These are phyloP conservation scores for Leptodactylus fuscus DNA, from an alignment of 2,113 vertebrate genomes.

Conservation along the genomic window DNA sequence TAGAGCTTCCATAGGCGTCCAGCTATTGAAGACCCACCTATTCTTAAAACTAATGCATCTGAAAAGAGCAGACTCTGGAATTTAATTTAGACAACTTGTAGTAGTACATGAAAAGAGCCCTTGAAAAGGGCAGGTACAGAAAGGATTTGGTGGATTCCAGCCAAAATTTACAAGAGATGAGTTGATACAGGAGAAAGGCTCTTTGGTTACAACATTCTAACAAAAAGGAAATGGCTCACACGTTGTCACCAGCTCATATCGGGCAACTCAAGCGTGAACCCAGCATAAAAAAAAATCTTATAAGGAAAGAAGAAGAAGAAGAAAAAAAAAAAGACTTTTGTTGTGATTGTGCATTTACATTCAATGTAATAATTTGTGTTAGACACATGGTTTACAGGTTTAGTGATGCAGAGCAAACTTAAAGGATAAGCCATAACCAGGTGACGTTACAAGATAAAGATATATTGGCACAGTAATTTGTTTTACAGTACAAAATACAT, in stretches of 20 bases:
- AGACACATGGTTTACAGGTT: background rate
- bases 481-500: no score
- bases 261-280: background rate
- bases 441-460: no score
- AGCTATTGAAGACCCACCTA: constrained; percentile 51
- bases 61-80: background rate
- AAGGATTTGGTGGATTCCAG: constrained; percentile 44
- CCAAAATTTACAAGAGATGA: constrained; percentile 27
- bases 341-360: background rate
- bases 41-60: constrained; percentile 26
- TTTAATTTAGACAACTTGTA: constrained; percentile 55
- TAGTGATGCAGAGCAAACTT: no score
- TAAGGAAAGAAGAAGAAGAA: background rate
- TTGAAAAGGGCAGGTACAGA: background rate
- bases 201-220: constrained; percentile 52
- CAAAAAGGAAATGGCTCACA: constrained; percentile 41
- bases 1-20: constrained; percentile 61
- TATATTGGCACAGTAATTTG: no score
- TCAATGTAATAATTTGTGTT: background rate
- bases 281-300: background rate
- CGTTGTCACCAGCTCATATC: constrained; percentile 1
- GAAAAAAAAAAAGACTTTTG: background rate
- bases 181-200: constrained; percentile 54
- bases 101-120: constrained; percentile 28
- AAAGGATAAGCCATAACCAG: no score